A percentile compares a stretch with the other conserved stretches of the same genome.
Conservation (phyloP, 2,797 vertebrate species). For the Antrozous pallidus region DNA sequence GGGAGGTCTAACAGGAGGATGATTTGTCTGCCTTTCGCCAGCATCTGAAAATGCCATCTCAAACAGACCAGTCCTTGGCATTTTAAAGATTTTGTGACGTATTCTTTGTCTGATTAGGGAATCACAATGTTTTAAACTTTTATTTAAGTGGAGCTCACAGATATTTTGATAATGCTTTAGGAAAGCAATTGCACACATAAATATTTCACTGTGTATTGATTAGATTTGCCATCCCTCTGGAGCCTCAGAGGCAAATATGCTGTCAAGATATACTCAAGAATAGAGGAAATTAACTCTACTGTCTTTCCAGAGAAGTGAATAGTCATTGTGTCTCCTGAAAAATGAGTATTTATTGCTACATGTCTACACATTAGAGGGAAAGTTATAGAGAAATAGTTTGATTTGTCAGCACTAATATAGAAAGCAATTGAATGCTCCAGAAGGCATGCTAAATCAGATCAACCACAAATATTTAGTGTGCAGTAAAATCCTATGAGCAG, state of each 20-base stretch:
- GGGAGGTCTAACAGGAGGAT: neutral
- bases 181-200: constrained; percentile 23
- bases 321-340: neutral
- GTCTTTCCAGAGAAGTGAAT: neutral
- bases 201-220: constrained; percentile 26
- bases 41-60: neutral
- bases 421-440: neutral
- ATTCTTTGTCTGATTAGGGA: neutral
- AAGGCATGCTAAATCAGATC: neutral
- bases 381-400: neutral
- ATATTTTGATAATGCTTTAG: constrained; percentile 37
- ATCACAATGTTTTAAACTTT: constrained; percentile 15
- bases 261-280: neutral
- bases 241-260: neutral
- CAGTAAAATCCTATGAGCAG: neutral
- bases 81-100: constrained; percentile 16
- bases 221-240: neutral
- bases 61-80: neutral
- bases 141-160: constrained; percentile 27
- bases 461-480: neutral
- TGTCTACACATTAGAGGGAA: neutral
- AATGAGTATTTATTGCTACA: neutral
- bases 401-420: neutral
- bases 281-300: neutral
- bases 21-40: neutral